Base-by-base conservation (phyloP, 2,797 vertebrate species). In the Hippopotamyrus pictus region DNA sequence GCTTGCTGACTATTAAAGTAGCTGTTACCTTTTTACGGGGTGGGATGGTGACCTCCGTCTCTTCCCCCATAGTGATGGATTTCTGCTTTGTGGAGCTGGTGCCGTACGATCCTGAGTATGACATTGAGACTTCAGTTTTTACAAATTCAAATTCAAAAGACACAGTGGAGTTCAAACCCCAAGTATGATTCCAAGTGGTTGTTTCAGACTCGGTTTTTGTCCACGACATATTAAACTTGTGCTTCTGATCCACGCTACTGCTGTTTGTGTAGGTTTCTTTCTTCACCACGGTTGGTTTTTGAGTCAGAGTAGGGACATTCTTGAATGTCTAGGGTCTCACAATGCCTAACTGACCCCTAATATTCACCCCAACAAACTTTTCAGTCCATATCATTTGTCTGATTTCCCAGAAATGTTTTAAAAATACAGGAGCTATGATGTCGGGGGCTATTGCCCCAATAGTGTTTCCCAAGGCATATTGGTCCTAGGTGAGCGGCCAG, bases 1-100 rank as follows among this genome's bases (percentile, higher is more conserved):
- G 17, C 44, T 50, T 84, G 41, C 8, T 51, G 46, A 50, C 41
- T 12, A 85, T 85, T 50, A 50, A 51, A 50, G 29, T 53, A 19
- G n/a, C 83, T 4, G 4, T 85, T 46, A 85, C n/a, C 48, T 53
- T 85, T 12, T 46, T 51, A n/a, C 8, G 17, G 1, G 46, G 46
- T 50, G 83, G 48, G 48, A 85, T 85, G 83, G 83, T 85, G 17
- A 85, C 83, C 11, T 85, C 83, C 3, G 22, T 85, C 48, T 85
- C 19, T 11, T 85, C 48, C 7, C 19, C 48, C 17, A 85, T 5
- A 22, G 19, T 51, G n/a, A 85, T 29, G 44, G 44, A 46, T 50
- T 1, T 85, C 4, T 85, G 3, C 8, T 50, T 44, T 0, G 17
- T 85, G 44, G 44, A 25, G 46, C 3, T 50, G 6, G n/a, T 33